Percentiles rank a stretch among this genome's conserved stretches.
phyloP scores from a whole-genome alignment of 2,797 vertebrate genomes.

The Poecilia picta region DNA sequence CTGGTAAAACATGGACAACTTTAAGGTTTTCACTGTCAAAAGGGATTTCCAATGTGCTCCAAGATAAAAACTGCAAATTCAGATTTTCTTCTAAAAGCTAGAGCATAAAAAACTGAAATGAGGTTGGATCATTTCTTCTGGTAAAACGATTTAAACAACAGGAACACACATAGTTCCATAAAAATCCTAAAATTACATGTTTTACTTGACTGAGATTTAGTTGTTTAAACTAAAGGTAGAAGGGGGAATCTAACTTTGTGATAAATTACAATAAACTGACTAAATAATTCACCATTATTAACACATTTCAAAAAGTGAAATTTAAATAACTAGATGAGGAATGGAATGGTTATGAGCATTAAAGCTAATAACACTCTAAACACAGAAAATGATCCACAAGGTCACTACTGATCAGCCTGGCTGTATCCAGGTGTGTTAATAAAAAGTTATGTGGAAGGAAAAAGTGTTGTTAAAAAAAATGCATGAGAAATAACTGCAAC shows the following conservation, averaged over 20 bases:
- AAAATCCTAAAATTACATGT: neutral
- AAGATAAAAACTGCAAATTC: neutral
- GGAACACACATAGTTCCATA: neutral
- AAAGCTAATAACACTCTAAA: neutral
- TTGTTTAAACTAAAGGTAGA: neutral
- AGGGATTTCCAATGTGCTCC: neutral
- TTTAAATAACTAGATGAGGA: neutral
- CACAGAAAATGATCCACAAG: neutral
- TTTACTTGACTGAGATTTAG: neutral
- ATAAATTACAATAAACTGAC: neutral
- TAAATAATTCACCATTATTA: neutral
- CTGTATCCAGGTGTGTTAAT: neutral
- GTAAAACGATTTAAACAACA: neutral
- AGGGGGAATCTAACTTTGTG: neutral
- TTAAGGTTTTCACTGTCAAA: neutral
- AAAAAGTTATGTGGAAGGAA: constrained; percentile 1
- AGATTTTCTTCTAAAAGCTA: neutral
- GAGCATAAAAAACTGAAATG: neutral
- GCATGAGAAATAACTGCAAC: neutral
- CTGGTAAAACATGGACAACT: neutral
- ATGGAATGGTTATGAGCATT: no score
- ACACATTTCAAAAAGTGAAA: neutral
- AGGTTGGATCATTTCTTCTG: neutral
- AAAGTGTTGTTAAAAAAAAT: neutral
- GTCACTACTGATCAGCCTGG: neutral